A percentile compares a stretch with the other conserved stretches of the same genome.
These are phyloP conservation scores for Hypomecis punctinalis DNA, from an alignment of 2,888 invertebrate species.

Conservation along the genomic window DNA sequence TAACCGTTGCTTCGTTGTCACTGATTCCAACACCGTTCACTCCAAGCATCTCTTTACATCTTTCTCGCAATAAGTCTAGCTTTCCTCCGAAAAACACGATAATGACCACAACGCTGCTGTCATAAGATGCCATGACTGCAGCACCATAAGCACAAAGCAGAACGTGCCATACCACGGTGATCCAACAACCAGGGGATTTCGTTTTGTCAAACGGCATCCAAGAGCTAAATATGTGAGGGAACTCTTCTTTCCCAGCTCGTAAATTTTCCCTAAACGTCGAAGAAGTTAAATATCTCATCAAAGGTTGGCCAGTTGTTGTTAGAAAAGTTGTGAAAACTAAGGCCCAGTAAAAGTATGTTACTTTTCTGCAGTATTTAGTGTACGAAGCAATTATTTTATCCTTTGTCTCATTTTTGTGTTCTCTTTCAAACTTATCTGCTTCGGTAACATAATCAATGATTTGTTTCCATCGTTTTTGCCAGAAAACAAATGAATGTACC, in stretches of 20 bases:
- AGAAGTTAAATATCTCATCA: slow-evolving; percentile 62
- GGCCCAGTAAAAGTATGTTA: slow-evolving; percentile 70
- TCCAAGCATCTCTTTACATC: slow-evolving; percentile 66
- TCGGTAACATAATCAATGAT: slow-evolving; percentile 66
- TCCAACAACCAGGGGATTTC: slow-evolving; percentile 66
- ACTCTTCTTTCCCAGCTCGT: slow-evolving; percentile 62
- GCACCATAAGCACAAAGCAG: slow-evolving; percentile 63
- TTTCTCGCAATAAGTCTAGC: slow-evolving; percentile 64
- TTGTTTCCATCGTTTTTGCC: slow-evolving; percentile 66
- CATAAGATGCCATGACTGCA: slow-evolving; percentile 65
- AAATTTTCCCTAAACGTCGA: slow-evolving; percentile 57
- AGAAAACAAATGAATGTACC: slow-evolving; percentile 63
- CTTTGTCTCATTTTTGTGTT: slow-evolving; percentile 49
- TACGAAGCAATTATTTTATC: slow-evolving; percentile 59
- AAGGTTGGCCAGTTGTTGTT: slow-evolving; percentile 58
- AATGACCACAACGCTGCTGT: slow-evolving; percentile 62
- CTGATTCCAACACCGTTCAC: slow-evolving; percentile 40
- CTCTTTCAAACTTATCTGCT: slow-evolving; percentile 69
- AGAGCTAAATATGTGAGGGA: slow-evolving; percentile 74
- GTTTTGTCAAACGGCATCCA: slow-evolving; percentile 76
- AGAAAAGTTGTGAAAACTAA: slow-evolving; percentile 65
- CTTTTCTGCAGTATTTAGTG: slow-evolving; percentile 65
- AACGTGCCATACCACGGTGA: slow-evolving; percentile 65
- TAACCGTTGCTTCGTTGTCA: slow-evolving; percentile 48
- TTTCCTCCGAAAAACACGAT: slow-evolving; percentile 76